Base-by-base conservation (phyloP, 64 coral and sea anemone species). In the Dendrophyllia cribrosa region DNA sequence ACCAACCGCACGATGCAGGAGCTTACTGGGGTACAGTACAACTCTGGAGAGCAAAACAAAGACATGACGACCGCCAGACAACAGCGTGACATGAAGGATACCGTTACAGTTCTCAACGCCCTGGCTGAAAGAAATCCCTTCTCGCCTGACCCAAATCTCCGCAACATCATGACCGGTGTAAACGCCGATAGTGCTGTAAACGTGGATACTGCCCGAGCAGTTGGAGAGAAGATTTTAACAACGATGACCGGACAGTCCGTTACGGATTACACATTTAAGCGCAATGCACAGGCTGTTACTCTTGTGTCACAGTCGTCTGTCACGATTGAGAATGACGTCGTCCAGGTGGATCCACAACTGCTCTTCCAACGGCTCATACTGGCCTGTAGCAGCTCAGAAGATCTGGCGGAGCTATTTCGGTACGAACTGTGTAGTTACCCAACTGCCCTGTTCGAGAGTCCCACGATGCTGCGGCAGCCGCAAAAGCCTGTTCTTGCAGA, bases 401-500 rank as follows among this genome's bases (percentile, higher is more conserved):
- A 66, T 13, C 50, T 79, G 43, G 51, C 76, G 5, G 13, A 45
- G 3, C 43, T 79, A 9, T 79, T 79, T 46, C n/a, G 55, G 76
- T 79, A 51, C 50, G 76, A 79, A 46, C 51, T 55, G 44, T 12
- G 17, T 22, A 50, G 47, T 24, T 43, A 75, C 55, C 76, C 76
- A 9, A 79, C 43, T 45, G 20, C 50, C 51, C 21, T 55, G 20
- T 51, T 48, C 21, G 20, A 51, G 76, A 79, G 76, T 79, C n/a
- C 44, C 0, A 2, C n/a, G 71, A 16, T 90, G 49, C 72, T 78
- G 87, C 52, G 76, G 25, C 52, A 68, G 46, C 51, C 86, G 58
- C 72, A 94, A 20, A 94, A 94, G 47, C 67, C 87, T 63, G 93
- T 48, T 62, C 87, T 95, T 15, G 93, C 87, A n/a, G 79, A 95